A percentile compares a stretch with the other conserved stretches of the same genome.
These are phyloP conservation scores for Xanthia togata DNA, from an alignment of 2,888 invertebrate species.

Conservation along the genomic window DNA sequence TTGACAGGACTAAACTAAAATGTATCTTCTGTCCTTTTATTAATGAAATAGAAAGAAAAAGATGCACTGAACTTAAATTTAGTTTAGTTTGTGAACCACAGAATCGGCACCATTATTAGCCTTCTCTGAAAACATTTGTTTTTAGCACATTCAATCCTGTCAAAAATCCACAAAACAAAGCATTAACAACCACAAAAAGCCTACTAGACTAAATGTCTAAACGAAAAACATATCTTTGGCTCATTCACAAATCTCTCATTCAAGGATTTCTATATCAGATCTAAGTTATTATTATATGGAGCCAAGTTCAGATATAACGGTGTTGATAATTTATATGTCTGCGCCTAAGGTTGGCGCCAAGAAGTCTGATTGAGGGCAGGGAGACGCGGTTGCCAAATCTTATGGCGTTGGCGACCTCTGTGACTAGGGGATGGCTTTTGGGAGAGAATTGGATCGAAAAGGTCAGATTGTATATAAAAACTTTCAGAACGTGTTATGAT, in stretches of 20 bases:
- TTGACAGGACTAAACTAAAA: too few species aligned
- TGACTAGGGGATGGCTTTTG: background rate
- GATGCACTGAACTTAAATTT: too few species aligned
- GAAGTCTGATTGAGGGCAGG: conserved; percentile 50
- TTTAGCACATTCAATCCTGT: conserved; percentile 14
- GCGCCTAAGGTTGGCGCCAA: conserved; percentile 54
- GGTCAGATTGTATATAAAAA: background rate
- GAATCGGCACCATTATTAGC: too few species aligned
- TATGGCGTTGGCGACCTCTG: conserved; percentile 32
- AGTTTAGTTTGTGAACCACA: too few species aligned
- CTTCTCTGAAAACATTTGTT: background rate
- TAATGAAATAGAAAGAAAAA: too few species aligned
- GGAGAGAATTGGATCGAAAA: background rate
- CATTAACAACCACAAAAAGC: conserved; percentile 16
- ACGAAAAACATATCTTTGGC: conserved; percentile 56
- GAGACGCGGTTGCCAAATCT: conserved; percentile 55
- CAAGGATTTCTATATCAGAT: conserved; percentile 49
- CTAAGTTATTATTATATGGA: conserved; percentile 50
- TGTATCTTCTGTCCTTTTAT: too few species aligned
- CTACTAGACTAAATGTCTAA: conserved; percentile 37
- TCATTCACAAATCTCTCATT: conserved; percentile 52
- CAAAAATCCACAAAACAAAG: conserved; percentile 35
- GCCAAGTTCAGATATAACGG: conserved; percentile 54
- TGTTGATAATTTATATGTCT: conserved; percentile 52
- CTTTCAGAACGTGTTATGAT: background rate